Evolutionary conservation across 1,140 invertebrate genomes (phyloP).

Genomic region (Xylocopa sonorina): DNA sequence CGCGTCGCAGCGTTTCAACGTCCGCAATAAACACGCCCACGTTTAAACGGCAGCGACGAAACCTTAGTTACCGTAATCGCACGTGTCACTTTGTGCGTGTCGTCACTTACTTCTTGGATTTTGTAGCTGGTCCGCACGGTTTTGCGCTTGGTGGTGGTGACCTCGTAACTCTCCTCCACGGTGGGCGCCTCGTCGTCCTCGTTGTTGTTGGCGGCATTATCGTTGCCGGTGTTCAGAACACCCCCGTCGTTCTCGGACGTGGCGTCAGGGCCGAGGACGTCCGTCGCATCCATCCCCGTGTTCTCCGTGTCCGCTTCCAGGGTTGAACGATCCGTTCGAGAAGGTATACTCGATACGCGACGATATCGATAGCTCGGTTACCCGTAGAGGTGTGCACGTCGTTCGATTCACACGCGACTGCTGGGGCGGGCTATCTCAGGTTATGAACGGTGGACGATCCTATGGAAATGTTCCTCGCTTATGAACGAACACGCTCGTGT

Average conservation of each 20-base stretch:
- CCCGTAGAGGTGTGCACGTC: too few relatives aligned
- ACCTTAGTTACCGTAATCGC: constrained; percentile 30
- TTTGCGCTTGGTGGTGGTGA: constrained; percentile 84
- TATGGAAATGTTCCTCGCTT: too few relatives aligned
- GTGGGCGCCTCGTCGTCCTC: constrained; percentile 71
- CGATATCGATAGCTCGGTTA: neutral
- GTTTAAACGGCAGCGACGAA: constrained; percentile 20
- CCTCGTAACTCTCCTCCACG: constrained; percentile 80
- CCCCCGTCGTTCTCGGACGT: constrained; percentile 11
- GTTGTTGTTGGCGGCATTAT: constrained; percentile 38
- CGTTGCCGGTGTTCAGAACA: constrained; percentile 28
- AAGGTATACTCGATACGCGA: neutral
- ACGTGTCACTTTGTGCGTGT: constrained; percentile 27
- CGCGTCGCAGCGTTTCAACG: neutral
- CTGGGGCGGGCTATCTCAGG: too few relatives aligned
- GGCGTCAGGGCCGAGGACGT: constrained; percentile 53
- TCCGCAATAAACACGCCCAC: constrained; percentile 48
- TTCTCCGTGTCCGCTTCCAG: constrained; percentile 58
- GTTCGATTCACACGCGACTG: neutral
- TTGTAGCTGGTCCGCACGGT: constrained; percentile 85
- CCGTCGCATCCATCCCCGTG: constrained; percentile 74
- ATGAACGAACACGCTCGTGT: neutral
- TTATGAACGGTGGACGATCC: neutral
- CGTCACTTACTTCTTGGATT: constrained; percentile 85
- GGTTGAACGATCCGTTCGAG: neutral